These are phyloP conservation scores for Cosmopolites sordidus DNA, from an alignment of 2,888 invertebrate genomes.

Conservation along the genomic window DNA sequence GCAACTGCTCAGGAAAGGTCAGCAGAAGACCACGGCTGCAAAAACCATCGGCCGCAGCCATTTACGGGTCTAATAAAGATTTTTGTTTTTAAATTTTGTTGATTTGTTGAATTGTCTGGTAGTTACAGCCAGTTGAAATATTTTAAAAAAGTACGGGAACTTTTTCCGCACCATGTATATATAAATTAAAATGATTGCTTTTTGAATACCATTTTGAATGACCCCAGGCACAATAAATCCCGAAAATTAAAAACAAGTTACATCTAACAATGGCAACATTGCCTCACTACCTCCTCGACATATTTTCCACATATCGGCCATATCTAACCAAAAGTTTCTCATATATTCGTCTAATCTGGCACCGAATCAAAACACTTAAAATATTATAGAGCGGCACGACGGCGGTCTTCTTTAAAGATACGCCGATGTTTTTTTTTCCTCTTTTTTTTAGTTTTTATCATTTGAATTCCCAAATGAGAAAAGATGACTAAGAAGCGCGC, in stretches of 20 bases:
- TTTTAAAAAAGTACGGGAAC: too few species aligned
- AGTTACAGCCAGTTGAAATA: too few species aligned
- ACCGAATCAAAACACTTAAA: constrained; percentile 34
- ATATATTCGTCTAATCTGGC: constrained; percentile 31
- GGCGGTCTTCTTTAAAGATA: constrained; percentile 23
- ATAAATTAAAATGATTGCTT: too few species aligned
- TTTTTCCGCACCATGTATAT: too few species aligned
- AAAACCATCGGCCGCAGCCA: too few species aligned
- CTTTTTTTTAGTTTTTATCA: constrained; percentile 8
- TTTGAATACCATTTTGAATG: too few species aligned
- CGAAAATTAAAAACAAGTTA: background rate
- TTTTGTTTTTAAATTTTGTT: too few species aligned
- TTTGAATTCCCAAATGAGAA: background rate
- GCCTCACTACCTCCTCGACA: background rate
- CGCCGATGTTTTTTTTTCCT: constrained; percentile 29
- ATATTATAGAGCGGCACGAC: constrained; percentile 31
- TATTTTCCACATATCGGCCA: constrained; percentile 10
- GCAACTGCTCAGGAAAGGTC: too few species aligned
- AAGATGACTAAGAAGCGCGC: constrained; percentile 21
- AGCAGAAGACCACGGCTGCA: too few species aligned
- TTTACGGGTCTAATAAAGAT: too few species aligned
- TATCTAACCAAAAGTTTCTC: constrained; percentile 23
- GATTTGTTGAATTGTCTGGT: too few species aligned
- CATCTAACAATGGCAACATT: background rate
- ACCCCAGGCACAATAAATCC: too few species aligned